Conservation (phyloP, 2,888 invertebrate genomes). For the Phragmatobia fuliginosa region DNA sequence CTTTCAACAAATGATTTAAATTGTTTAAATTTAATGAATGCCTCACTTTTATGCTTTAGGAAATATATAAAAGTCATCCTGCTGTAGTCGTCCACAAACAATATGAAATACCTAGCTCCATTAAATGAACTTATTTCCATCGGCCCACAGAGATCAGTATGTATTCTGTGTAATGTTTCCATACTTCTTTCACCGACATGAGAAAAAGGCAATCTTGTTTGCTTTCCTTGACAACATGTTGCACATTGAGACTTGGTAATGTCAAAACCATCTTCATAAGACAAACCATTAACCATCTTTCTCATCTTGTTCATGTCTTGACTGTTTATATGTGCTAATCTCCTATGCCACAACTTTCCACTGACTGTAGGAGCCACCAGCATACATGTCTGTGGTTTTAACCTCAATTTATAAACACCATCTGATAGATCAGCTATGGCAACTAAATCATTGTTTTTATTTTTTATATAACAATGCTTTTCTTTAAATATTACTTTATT, state of each 20-base stretch:
- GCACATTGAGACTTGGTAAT: not conserved
- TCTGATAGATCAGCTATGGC: conserved; percentile 1
- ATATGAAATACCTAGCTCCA: too few species aligned
- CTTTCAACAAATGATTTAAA: too few species aligned
- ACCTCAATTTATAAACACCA: conserved; percentile 4
- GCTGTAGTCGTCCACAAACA: too few species aligned
- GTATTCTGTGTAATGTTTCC: not conserved
- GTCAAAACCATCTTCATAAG: not conserved
- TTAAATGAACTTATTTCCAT: not conserved
- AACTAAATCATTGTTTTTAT: not conserved
- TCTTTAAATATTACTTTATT: not conserved
- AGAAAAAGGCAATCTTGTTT: not conserved
- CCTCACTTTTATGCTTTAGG: too few species aligned
- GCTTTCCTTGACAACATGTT: not conserved
- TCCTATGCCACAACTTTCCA: not conserved
- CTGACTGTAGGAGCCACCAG: not conserved
- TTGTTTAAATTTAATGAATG: too few species aligned
- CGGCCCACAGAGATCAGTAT: not conserved
- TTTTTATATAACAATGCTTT: conserved; percentile 11
- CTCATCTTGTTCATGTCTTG: not conserved
- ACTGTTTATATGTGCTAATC: not conserved
- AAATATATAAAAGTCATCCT: too few species aligned
- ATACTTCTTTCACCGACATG: not conserved
- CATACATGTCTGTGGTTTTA: not conserved
- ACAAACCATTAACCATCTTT: not conserved